Conservation (phyloP, 1,140 invertebrate genomes). For the Camponotus pennsylvanicus region DNA sequence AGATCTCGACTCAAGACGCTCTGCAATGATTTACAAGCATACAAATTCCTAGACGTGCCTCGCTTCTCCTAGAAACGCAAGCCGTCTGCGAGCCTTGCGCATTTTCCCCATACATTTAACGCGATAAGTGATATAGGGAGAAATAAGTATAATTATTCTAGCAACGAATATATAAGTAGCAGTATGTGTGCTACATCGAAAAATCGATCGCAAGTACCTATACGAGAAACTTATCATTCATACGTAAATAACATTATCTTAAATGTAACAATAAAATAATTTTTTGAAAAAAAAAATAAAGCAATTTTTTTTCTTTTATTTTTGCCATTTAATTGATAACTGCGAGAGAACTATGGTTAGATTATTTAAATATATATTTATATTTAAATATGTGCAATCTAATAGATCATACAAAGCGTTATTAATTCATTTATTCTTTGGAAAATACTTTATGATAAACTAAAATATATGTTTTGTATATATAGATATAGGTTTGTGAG, state of each 20-base stretch:
- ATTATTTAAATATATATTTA: slow-evolving; percentile 3
- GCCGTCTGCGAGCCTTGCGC: slow-evolving; percentile 40
- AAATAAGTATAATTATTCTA: not conserved
- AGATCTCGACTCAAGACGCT: slow-evolving; percentile 44
- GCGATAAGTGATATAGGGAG: not conserved
- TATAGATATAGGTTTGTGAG: not conserved
- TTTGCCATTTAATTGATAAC: slow-evolving; percentile 5
- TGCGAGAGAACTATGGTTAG: not conserved
- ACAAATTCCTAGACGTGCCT: slow-evolving; percentile 45
- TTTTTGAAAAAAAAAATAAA: too few species aligned
- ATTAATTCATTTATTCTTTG: slow-evolving; percentile 15
- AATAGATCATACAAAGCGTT: not conserved
- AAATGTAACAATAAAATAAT: not conserved
- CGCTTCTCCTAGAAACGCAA: slow-evolving; percentile 19
- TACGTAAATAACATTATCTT: not conserved
- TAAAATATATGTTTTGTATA: not conserved
- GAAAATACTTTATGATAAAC: slow-evolving; percentile 1
- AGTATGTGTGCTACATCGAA: not conserved
- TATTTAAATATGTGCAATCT: not conserved
- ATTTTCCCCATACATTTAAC: not conserved
- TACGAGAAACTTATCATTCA: not conserved
- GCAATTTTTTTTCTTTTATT: too few species aligned
- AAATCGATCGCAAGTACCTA: slow-evolving; percentile 12
- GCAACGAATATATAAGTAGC: not conserved
- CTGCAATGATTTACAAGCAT: slow-evolving; percentile 40